phyloP scores from a whole-genome alignment of 2,888 invertebrate species.

The Agriopis aurantiaria region DNA sequence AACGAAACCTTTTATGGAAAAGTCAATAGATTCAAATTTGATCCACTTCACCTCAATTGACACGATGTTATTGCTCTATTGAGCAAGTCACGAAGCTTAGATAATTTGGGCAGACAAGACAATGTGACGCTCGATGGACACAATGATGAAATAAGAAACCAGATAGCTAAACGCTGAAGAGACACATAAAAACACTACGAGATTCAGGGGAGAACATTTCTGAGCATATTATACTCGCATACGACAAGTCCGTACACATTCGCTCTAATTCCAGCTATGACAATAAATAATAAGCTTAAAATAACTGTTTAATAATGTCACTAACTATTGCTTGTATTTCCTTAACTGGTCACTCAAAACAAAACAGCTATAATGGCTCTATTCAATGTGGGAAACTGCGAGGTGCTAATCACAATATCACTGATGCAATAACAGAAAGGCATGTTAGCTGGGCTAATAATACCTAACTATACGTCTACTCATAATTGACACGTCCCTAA shows the following conservation, averaged over 20 bases:
- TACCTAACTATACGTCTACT: not conserved
- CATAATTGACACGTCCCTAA: not conserved
- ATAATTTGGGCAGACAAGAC: conserved; percentile 12
- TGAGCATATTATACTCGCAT: no score
- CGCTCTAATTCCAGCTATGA: no score
- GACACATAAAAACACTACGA: no score
- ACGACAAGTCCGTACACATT: no score
- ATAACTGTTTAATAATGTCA: conserved; percentile 10
- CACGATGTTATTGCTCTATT: conserved; percentile 30
- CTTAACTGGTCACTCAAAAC: conserved; percentile 40
- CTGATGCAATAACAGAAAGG: conserved; percentile 16
- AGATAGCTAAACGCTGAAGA: not conserved
- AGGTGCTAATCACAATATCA: conserved; percentile 22
- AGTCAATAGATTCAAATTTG: conserved; percentile 38
- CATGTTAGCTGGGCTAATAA: conserved; percentile 2
- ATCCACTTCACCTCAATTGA: conserved; percentile 39
- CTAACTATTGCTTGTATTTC: conserved; percentile 30
- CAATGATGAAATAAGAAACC: conserved; percentile 6
- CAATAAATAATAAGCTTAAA: not conserved
- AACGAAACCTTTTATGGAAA: conserved; percentile 26
- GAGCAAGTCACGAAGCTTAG: conserved; percentile 20
- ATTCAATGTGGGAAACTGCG: conserved; percentile 43
- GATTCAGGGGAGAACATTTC: no score
- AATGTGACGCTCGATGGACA: conserved; percentile 3
- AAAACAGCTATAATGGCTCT: conserved; percentile 39